phyloP scores from a whole-genome alignment of 2,113 vertebrate species.

The Ursus arctos region DNA sequence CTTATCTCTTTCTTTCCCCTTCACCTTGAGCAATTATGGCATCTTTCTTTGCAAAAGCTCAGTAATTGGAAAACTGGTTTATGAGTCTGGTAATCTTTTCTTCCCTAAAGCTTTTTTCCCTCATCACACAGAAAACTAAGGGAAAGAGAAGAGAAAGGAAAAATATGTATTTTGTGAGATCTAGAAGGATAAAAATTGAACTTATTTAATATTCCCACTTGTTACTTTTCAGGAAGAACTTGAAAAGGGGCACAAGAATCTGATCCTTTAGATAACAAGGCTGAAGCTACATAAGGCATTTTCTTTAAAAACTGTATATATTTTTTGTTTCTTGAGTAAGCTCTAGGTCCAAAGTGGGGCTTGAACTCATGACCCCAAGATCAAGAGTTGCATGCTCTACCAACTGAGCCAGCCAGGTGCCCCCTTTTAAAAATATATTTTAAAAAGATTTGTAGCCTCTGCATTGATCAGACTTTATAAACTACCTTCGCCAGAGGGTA shows the following conservation, averaged over 20 bases:
- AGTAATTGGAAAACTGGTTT: slow-evolving; percentile 65
- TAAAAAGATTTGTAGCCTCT: not conserved
- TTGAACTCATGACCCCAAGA: not conserved
- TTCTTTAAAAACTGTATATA: slow-evolving; percentile 13
- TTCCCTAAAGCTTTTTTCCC: not conserved
- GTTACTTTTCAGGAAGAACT: not conserved
- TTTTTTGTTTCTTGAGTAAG: not conserved
- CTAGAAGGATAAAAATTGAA: not conserved
- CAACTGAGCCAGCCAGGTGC: not conserved
- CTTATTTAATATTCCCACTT: not conserved
- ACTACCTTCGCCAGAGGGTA: not conserved
- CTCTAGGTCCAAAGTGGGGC: not conserved
- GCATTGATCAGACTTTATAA: not conserved
- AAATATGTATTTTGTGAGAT: not conserved
- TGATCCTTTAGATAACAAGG: not conserved
- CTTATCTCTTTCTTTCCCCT: slow-evolving; percentile 60
- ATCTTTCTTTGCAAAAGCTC: slow-evolving; percentile 36
- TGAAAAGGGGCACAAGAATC: not conserved
- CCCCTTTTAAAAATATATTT: not conserved
- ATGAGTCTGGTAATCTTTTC: slow-evolving; percentile 41
- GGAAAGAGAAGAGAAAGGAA: not conserved
- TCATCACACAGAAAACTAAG: not conserved
- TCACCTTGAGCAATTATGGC: slow-evolving; percentile 58
- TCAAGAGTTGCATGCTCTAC: not conserved
- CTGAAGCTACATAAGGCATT: not conserved